phyloP scores from a whole-genome alignment of 2,113 vertebrate species.

The Taurulus bubalis region DNA sequence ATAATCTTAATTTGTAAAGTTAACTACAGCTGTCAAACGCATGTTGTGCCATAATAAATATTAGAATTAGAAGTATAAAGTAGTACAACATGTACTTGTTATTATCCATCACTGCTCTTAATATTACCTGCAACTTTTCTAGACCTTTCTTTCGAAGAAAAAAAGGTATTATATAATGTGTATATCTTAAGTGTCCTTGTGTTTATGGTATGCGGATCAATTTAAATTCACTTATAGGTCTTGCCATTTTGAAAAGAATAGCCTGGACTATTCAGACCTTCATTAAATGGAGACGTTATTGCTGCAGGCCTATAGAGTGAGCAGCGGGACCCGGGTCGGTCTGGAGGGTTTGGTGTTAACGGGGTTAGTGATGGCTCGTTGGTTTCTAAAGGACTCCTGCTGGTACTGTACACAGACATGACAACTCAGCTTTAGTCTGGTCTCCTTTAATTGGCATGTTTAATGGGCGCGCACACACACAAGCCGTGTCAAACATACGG shows the following conservation, averaged over 20 bases:
- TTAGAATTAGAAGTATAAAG: too few relatives aligned
- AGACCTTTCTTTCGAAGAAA: background rate
- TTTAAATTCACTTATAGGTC: constrained; percentile 43
- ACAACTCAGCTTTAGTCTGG: constrained; percentile 69
- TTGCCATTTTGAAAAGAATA: constrained; percentile 39
- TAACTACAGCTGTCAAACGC: background rate
- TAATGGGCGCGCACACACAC: constrained; percentile 23
- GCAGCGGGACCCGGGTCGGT: constrained; percentile 80
- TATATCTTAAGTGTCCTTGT: constrained; percentile 19
- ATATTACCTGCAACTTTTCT: background rate
- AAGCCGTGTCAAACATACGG: too few relatives aligned
- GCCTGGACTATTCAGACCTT: constrained; percentile 77
- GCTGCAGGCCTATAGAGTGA: constrained; percentile 39
- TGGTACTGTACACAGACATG: constrained; percentile 88
- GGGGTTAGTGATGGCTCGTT: constrained; percentile 95
- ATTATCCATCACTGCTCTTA: background rate
- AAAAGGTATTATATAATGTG: constrained; percentile 5
- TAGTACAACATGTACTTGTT: too few relatives aligned
- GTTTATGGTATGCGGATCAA: constrained; percentile 24
- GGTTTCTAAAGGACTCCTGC: constrained; percentile 90
- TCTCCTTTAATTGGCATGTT: constrained; percentile 67
- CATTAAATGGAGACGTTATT: constrained; percentile 74
- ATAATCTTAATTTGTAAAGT: background rate
- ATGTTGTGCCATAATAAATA: too few relatives aligned
- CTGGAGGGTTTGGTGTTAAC: constrained; percentile 91